phyloP scores from a whole-genome alignment of 1,140 invertebrate species.

The Drosophila gunungcola region DNA sequence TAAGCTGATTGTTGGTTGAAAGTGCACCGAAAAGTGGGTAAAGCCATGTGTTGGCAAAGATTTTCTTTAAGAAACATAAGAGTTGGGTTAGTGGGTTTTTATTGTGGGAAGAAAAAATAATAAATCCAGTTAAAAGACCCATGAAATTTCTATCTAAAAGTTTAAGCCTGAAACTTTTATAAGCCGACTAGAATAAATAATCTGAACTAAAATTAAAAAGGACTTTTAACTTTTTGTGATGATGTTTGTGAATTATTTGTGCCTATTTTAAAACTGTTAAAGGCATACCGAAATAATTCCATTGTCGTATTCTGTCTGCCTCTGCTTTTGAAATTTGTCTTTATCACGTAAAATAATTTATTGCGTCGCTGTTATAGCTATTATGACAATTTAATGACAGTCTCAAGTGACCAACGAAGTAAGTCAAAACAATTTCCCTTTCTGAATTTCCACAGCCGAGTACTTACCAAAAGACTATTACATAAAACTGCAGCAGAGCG shows the following conservation, averaged over 20 bases:
- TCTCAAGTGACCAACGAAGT: conserved; percentile 29
- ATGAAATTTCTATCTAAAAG: no score
- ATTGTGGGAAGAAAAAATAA: not conserved
- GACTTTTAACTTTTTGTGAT: no score
- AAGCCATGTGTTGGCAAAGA: conserved; percentile 3
- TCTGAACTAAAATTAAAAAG: no score
- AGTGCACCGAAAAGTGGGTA: conserved; percentile 13
- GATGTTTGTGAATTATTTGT: no score
- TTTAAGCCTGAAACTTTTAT: no score
- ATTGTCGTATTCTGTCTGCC: no score
- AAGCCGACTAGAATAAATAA: no score
- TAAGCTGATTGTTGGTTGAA: conserved; percentile 23
- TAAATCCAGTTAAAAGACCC: not conserved
- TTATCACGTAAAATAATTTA: not conserved
- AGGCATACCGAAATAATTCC: no score
- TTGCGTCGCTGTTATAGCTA: not conserved
- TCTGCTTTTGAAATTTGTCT: not conserved
- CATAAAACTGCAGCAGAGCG: conserved; percentile 37
- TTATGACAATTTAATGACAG: conserved; percentile 51
- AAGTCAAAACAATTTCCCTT: conserved; percentile 24
- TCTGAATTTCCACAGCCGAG: conserved; percentile 10
- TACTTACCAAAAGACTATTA: conserved; percentile 40
- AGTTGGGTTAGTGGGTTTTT: conserved; percentile 2
- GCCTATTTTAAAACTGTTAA: no score
- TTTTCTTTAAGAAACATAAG: not conserved